These are phyloP conservation scores for Idaea aversata DNA, from an alignment of 2,888 invertebrate genomes.

Conservation along the genomic window DNA sequence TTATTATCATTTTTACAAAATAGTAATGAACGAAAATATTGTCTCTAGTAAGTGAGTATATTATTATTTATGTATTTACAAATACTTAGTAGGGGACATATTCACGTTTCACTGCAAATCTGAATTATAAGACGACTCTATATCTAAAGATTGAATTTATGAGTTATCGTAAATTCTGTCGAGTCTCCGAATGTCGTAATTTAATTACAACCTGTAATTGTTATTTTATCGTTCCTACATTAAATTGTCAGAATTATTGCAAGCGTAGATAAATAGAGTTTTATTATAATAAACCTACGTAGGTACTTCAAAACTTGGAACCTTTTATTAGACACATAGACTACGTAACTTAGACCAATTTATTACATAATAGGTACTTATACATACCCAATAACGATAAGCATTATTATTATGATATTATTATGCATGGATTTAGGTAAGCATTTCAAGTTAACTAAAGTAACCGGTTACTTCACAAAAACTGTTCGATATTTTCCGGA, in stretches of 20 bases:
- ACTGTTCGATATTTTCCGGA: not conserved
- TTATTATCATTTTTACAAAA: no score
- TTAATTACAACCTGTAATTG: slow-evolving; percentile 52
- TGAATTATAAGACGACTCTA: slow-evolving; percentile 53
- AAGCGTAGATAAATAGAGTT: slow-evolving; percentile 21
- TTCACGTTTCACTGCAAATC: slow-evolving; percentile 37
- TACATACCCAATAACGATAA: no score
- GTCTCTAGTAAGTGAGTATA: no score
- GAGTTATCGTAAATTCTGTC: slow-evolving; percentile 58
- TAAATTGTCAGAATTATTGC: slow-evolving; percentile 33
- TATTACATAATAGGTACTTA: no score
- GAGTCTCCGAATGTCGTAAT: slow-evolving; percentile 44
- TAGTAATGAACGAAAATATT: no score
- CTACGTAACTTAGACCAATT: no score
- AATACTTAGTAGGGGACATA: slow-evolving; percentile 30
- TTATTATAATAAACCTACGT: slow-evolving; percentile 8
- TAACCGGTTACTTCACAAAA: not conserved
- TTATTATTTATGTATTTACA: not conserved
- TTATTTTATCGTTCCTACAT: slow-evolving; percentile 45
- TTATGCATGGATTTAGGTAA: no score
- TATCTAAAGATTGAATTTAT: slow-evolving; percentile 53
- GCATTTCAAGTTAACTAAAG: not conserved
- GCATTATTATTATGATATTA: no score
- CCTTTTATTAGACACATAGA: no score
- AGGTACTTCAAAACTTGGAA: not conserved